Evolutionary conservation across 2,113 vertebrate genomes (phyloP).

Genomic region (Reinhardtius hippoglossoides): DNA sequence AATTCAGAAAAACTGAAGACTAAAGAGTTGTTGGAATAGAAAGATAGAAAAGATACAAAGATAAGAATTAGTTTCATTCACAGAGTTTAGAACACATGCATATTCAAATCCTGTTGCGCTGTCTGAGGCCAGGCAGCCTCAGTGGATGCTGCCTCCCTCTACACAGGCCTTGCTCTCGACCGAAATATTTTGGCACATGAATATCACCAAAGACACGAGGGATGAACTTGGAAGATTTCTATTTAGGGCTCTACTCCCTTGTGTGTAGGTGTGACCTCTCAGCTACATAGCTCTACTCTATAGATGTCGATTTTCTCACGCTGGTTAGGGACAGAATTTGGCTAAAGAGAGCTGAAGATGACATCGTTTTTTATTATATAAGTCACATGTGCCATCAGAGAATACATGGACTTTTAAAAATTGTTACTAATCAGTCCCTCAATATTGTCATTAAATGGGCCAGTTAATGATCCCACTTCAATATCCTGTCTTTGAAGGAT

Average conservation of each 20-base stretch:
- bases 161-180: not conserved
- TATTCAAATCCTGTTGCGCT: not conserved
- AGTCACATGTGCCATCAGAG: no score
- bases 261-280: conserved; percentile 41
- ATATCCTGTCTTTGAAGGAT: no score
- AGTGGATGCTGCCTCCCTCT: no score
- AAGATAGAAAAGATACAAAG: no score
- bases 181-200: conserved; percentile 35
- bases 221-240: conserved; percentile 36
- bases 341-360: not conserved
- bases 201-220: conserved; percentile 25
- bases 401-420: no score
- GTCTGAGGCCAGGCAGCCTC: not conserved
- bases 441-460: no score
- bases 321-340: not conserved
- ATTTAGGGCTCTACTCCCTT: conserved; percentile 40
- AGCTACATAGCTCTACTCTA: not conserved
- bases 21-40: no score
- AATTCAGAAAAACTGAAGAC: no score
- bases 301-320: conserved; percentile 5
- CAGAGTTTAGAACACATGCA: no score
- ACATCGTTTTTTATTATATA: no score
- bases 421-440: no score
- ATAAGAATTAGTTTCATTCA: no score
- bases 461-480: not conserved